phyloP scores from a whole-genome alignment of 2,113 vertebrate genomes.

The Leiothrix lutea region DNA sequence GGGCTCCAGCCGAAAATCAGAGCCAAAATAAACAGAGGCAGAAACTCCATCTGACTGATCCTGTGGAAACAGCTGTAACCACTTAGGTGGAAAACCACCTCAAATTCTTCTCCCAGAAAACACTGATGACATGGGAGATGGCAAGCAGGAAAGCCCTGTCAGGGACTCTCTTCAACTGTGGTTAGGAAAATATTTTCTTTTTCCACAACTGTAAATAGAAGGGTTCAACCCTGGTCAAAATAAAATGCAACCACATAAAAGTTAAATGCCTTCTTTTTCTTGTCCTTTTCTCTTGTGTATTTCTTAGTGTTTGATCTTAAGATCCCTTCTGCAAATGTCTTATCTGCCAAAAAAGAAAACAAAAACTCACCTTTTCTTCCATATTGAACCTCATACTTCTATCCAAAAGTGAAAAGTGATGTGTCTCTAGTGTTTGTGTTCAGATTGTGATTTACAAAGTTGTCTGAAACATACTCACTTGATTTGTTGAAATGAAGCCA shows the following conservation, averaged over 20 bases:
- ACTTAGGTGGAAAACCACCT: conserved; percentile 87
- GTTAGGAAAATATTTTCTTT: conserved; percentile 78
- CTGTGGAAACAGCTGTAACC: conserved; percentile 92
- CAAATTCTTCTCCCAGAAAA: conserved; percentile 84
- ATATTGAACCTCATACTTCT: not conserved
- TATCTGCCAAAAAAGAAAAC: not conserved
- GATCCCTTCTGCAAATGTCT: not conserved
- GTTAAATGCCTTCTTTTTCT: not conserved
- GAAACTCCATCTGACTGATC: conserved; percentile 87
- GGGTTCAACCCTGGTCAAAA: conserved; percentile 47
- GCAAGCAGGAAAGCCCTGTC: conserved; percentile 75
- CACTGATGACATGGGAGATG: conserved; percentile 81
- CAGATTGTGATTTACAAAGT: not conserved
- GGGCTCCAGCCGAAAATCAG: conserved; percentile 75
- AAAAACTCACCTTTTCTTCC: not conserved
- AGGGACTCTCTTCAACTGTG: conserved; percentile 76
- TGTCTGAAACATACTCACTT: not conserved
- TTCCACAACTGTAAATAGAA: conserved; percentile 75
- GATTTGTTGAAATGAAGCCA: conserved; percentile 12
- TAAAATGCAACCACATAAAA: conserved; percentile 27
- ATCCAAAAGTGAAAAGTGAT: not conserved
- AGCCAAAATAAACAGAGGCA: conserved; percentile 88
- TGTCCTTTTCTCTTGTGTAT: not conserved
- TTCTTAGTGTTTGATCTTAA: not conserved
- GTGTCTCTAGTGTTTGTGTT: not conserved